Base-by-base conservation (phyloP, 2,888 invertebrate species). In the Hesperia comma region DNA sequence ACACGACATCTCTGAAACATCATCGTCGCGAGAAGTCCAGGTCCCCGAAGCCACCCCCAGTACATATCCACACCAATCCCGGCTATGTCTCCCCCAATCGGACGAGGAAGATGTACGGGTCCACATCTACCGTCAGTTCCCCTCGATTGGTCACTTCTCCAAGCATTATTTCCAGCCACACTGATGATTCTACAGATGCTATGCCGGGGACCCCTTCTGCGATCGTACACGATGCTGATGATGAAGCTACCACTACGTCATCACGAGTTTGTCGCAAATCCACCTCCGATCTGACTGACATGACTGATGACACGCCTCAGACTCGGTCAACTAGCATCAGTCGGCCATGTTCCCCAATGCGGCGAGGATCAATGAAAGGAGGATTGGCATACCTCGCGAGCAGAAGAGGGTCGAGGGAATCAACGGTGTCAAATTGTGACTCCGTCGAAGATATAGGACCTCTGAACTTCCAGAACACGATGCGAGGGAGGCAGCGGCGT, bases 311-410 rank as follows among this genome's bases (percentile, higher is more conserved):
- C 15, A 94, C 94, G 4, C 94, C 93, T 17, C 93, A 94, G 64
- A 95, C 95, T 0, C 87, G 94, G 4, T 93, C 94, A 26, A 95
- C 95, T 4, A 94, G 94, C 61, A 82, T 94, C 14, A 94, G 94
- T 72, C 90, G 94, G 74, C 94, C 94, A 14, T 94, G 93, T 81
- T 96, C 95, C 0, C 95, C 95, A 0, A 93, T 96, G 76, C 91
- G 96, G 33, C 93, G 95, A 60, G 96, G 96, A 0, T 95, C 95
- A 0, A 93, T 94, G 79, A 94, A 94, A 77, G 95, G 95, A 0
- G 95, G 95, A 0, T 80, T 96, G 76, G 97, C 97, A 2, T 97
- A 96, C 81, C 88, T 97, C 76, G 97, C 97, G n/a, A 97, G 96
- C 67, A 94, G 97, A 61, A 93, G 97, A n/a, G 96, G 96, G n/a